Percentiles rank a stretch among this genome's conserved stretches.
These are phyloP conservation scores for Corythoichthys intestinalis DNA, from an alignment of 2,113 vertebrate genomes.

Conservation along the genomic window DNA sequence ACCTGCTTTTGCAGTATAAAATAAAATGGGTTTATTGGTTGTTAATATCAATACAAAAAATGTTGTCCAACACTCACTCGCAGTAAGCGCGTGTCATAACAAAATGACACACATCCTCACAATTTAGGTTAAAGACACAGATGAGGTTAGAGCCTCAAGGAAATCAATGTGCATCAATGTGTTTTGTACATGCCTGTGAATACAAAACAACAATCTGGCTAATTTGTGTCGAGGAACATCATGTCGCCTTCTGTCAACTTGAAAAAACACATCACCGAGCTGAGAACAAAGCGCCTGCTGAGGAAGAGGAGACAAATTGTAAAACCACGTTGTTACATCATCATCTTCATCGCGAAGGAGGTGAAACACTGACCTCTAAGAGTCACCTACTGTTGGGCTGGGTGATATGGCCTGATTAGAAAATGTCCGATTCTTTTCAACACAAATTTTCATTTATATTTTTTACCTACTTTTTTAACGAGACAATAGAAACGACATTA, in stretches of 20 bases:
- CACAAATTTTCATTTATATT: too few relatives aligned
- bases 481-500: too few relatives aligned
- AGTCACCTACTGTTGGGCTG: not conserved
- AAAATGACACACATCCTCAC: not conserved
- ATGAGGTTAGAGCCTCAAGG: not conserved
- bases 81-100: not conserved
- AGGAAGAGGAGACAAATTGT: not conserved
- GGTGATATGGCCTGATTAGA: too few relatives aligned
- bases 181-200: not conserved
- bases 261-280: not conserved
- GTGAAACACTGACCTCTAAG: not conserved
- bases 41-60: not conserved
- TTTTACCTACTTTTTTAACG: too few relatives aligned
- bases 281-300: not conserved
- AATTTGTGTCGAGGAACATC: conserved; percentile 12
- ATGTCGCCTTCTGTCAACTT: conserved; percentile 1
- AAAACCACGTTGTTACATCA: not conserved
- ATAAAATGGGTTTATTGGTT: not conserved
- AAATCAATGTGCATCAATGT: not conserved
- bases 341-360: not conserved
- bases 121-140: conserved; percentile 6
- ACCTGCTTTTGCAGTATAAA: too few relatives aligned
- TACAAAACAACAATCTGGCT: conserved; percentile 13
- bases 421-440: too few relatives aligned
- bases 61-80: not conserved